Evolutionary conservation across 2,797 vertebrate genomes (phyloP), one percentile per base, ranked within the genome.

Genomic region (Acipenser oxyrinchus): DNA sequence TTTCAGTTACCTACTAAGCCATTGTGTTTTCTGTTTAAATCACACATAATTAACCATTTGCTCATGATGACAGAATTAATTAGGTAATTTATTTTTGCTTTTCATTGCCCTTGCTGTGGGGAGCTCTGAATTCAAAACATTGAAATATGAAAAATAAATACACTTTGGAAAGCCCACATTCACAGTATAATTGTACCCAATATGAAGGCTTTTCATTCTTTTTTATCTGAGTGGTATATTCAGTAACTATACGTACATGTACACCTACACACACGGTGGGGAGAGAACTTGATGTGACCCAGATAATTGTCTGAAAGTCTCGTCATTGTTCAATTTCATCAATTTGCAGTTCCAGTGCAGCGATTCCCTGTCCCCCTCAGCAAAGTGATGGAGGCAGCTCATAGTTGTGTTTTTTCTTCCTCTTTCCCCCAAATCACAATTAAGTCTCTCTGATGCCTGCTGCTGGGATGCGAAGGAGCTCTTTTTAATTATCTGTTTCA

Each of bases 261-360:
- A 72, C 70, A 77, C 70, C 74, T 73, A 86, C 83, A 83, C 80
- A 83, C 81, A 70, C 77, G 83, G 83, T 84, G 83, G 83, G 82
- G 82, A 86, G 77, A 85, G 83, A 86, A 75, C 76, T 77, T 90
- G 87, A 88, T 87, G 82, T 88, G 86, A 90, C 89, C 86, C 85
- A 88, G 82, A 89, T 90, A 89, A 89, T 86, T 76, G 88, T 82
- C 82, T 78, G 79, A 84, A 89, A 88, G 82, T 87, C 85, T 86
- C 86, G 78, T 83, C 76, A 10, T 84, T 65, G 82, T 76, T 87
- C 88, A 89, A 88, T 89, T 90, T 88, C 83, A 88, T 88, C 87
- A 90, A 88, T 90, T 87, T 89, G 84, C 82, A 72, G 84, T 84
- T 84, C 82, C 81, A 76, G 82, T 81, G 81, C 77, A 83, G 78